phyloP scores from a whole-genome alignment of 2,888 invertebrate genomes.

The Agrochola lota region DNA sequence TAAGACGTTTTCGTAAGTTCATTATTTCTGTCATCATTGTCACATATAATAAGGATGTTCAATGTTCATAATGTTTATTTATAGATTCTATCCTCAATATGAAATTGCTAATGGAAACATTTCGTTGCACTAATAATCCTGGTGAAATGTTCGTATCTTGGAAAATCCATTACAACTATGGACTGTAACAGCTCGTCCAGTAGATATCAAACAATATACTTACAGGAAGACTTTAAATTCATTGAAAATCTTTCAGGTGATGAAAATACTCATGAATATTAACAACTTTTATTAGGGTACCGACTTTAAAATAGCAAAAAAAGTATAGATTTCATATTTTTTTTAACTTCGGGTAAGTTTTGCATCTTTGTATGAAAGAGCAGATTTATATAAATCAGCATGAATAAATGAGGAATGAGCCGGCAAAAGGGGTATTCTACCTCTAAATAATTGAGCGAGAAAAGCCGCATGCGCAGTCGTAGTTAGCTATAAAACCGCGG shows the following conservation, averaged over 20 bases:
- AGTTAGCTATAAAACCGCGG: constrained; percentile 80
- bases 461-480: constrained; percentile 18
- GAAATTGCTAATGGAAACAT: neutral
- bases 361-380: neutral
- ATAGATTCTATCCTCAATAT: neutral
- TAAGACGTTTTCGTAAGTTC: neutral
- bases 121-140: neutral
- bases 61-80: constrained; percentile 1
- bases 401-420: neutral
- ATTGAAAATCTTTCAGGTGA: neutral
- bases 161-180: constrained; percentile 6
- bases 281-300: neutral
- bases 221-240: neutral
- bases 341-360: neutral
- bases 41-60: neutral
- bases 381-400: neutral
- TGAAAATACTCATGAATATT: neutral
- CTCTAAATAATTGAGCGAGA: constrained; percentile 11
- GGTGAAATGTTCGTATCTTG: neutral
- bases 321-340: neutral
- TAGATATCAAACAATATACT: neutral
- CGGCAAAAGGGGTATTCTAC: neutral
- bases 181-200: neutral
- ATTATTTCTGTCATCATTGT: neutral
- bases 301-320: neutral